Conservation (phyloP, 2,797 vertebrate species). For the Chiroxiphia lanceolata region DNA sequence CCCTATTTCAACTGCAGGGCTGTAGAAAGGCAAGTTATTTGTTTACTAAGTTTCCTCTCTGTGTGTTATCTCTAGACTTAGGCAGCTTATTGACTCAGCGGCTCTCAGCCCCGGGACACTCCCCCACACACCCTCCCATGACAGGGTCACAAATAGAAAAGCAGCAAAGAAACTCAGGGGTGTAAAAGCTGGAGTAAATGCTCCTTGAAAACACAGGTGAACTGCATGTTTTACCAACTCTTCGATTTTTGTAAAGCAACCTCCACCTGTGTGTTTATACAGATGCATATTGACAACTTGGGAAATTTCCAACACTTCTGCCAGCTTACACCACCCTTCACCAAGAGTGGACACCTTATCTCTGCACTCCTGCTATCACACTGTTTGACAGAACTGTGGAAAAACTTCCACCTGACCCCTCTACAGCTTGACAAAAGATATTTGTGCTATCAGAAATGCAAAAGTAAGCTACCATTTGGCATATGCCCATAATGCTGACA, state of each 20-base stretch:
- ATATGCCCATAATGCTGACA: neutral
- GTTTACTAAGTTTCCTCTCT: neutral
- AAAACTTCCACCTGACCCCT: neutral
- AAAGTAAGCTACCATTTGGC: neutral
- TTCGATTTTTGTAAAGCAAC: neutral
- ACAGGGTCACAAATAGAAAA: neutral
- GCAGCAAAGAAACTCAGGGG: neutral
- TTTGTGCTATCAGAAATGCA: neutral
- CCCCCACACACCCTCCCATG: neutral
- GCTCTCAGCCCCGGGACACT: neutral
- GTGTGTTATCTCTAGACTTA: neutral
- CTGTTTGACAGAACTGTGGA: neutral
- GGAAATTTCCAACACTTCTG: neutral
- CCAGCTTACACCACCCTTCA: neutral
- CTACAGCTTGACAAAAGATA: neutral
- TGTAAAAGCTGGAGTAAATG: no score
- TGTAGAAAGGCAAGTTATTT: neutral
- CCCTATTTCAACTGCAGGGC: neutral
- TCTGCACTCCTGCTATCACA: neutral
- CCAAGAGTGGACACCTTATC: neutral
- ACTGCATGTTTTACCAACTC: neutral
- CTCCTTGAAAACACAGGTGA: neutral
- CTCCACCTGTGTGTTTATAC: neutral
- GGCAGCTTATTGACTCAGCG: neutral
- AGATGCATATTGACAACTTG: fast-evolving